phyloP scores from a whole-genome alignment of 2,113 vertebrate genomes.

The Glaucidium brasilianum region DNA sequence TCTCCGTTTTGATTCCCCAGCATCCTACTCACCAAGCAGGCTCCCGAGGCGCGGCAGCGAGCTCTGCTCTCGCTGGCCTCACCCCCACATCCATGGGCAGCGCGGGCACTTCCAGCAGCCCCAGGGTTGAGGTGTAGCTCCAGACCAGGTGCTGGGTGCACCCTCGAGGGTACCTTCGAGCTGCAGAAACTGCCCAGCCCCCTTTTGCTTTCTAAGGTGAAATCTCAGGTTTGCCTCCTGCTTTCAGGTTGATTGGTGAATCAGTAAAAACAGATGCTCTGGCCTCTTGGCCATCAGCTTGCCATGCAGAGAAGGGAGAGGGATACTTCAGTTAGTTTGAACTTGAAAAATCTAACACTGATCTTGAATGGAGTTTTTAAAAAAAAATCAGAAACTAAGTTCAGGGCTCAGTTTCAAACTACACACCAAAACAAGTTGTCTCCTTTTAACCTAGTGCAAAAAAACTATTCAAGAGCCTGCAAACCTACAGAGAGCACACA shows the following conservation, averaged over 20 bases:
- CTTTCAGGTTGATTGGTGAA: rapidly evolving
- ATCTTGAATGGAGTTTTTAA: rapidly evolving
- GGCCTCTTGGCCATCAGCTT: neutral
- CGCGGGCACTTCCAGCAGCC: neutral
- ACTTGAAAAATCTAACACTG: rapidly evolving
- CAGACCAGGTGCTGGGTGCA: rapidly evolving
- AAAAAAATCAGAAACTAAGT: neutral
- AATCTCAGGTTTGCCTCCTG: neutral
- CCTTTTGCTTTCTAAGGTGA: neutral
- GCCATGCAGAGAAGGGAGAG: neutral
- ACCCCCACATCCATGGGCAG: neutral
- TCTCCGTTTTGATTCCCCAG: neutral
- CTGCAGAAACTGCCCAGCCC: neutral
- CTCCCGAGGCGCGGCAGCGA: rapidly evolving
- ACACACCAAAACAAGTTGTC: neutral
- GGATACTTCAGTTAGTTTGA: neutral
- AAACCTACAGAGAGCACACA: neutral
- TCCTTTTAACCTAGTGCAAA: neutral
- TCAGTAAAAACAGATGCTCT: neutral
- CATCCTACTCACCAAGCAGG: neutral
- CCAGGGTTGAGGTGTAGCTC: rapidly evolving
- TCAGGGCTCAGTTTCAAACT: neutral
- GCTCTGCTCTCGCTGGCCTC: neutral
- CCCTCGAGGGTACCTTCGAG: neutral
- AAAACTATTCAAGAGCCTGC: rapidly evolving